Evolutionary conservation across 2,113 vertebrate species (phyloP).

Genomic region (Phalacrocorax carbo): DNA sequence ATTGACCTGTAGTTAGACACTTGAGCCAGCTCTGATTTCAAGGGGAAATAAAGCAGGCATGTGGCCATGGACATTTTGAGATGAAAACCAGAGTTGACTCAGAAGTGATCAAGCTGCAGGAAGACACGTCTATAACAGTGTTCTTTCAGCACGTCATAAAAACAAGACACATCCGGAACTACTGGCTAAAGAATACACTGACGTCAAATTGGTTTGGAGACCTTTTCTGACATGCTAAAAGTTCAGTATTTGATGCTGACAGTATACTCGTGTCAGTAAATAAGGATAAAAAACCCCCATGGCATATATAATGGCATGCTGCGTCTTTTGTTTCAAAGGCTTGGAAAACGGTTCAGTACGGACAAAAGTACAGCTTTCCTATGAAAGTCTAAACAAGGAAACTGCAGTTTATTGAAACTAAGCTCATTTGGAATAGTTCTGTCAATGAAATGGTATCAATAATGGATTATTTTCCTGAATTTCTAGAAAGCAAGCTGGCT

Average conservation of each 20-base stretch:
- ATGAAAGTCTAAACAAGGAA: neutral
- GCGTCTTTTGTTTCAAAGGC: neutral
- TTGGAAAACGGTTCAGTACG: neutral
- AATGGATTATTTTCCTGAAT: neutral
- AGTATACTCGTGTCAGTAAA: neutral
- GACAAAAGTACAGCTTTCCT: neutral
- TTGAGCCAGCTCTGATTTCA: neutral
- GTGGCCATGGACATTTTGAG: neutral
- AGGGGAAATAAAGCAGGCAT: neutral
- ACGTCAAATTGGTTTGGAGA: neutral
- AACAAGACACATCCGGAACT: neutral
- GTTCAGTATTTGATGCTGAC: neutral
- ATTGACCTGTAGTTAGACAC: neutral
- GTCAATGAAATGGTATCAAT: neutral
- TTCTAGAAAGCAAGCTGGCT: neutral
- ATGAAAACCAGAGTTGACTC: neutral
- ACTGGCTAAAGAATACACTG: neutral
- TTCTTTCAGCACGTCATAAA: neutral
- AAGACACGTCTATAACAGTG: neutral
- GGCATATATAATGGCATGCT: neutral
- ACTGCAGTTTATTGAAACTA: neutral
- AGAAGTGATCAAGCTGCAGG: neutral
- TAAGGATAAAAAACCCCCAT: rapidly evolving
- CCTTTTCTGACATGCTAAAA: neutral
- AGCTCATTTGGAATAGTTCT: neutral